Conservation (phyloP, 1,140 invertebrate genomes). For the Brevipalpus yothersi region DNA sequence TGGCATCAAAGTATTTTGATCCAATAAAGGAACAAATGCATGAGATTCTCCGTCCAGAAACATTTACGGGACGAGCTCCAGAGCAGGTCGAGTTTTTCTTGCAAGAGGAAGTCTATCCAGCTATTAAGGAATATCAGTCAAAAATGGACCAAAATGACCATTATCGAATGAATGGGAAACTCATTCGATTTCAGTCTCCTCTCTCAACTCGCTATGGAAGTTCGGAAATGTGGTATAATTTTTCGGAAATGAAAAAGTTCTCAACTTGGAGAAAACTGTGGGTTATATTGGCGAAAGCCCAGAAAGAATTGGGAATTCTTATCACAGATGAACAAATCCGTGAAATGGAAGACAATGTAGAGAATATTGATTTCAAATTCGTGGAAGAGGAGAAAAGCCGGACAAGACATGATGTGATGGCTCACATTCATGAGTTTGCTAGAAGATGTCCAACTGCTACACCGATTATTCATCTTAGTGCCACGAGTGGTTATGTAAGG, state of each 20-base stretch:
- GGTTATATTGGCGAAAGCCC: slow-evolving; percentile 64
- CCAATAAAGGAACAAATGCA: slow-evolving; percentile 53
- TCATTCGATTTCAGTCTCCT: slow-evolving; percentile 36
- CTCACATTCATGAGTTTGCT: slow-evolving; percentile 82
- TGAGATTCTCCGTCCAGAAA: slow-evolving; percentile 46
- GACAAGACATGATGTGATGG: slow-evolving; percentile 94
- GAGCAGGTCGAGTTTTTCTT: slow-evolving; percentile 61
- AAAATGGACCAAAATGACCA: background rate
- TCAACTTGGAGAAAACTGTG: slow-evolving; percentile 69
- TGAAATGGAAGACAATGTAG: slow-evolving; percentile 56
- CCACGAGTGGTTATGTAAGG: slow-evolving; percentile 90
- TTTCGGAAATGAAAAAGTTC: slow-evolving; percentile 84
- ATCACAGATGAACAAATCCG: slow-evolving; percentile 63
- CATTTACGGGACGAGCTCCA: slow-evolving; percentile 66
- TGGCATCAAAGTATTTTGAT: slow-evolving; percentile 49
- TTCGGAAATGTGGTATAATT: slow-evolving; percentile 77
- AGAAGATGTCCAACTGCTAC: slow-evolving; percentile 62
- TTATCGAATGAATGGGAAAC: too few species aligned
- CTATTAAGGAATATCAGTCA: slow-evolving; percentile 33
- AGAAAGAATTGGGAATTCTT: slow-evolving; percentile 74
- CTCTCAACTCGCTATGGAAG: slow-evolving; percentile 74
- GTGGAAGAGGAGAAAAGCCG: slow-evolving; percentile 61
- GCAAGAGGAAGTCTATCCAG: slow-evolving; percentile 46
- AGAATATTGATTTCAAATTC: slow-evolving; percentile 61
- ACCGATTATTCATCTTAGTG: slow-evolving; percentile 88